Percentiles rank a stretch among this genome's conserved stretches.
Conservation (phyloP, 2,113 vertebrate genomes). For the Cathartes aura region DNA sequence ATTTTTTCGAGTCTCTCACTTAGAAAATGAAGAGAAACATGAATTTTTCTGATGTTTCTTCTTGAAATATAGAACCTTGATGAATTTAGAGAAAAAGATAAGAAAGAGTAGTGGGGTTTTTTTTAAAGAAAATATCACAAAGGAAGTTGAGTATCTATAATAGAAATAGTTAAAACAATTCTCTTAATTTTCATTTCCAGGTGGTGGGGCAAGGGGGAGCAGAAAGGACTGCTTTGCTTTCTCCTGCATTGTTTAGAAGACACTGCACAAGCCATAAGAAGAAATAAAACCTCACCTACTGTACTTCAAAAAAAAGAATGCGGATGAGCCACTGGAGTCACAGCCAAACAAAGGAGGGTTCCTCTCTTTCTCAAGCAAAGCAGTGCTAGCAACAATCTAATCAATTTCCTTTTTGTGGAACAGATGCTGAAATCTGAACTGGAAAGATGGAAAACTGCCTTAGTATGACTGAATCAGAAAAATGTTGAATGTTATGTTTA, state of each 20-base stretch:
- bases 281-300: not conserved
- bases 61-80: not conserved
- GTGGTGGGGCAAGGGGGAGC: not conserved
- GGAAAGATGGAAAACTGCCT: not conserved
- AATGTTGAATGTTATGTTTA: not conserved
- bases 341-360: not conserved
- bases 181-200: not conserved
- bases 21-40: not conserved
- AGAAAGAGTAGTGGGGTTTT: accelerated
- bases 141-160: not conserved
- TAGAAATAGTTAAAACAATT: not conserved
- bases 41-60: not conserved
- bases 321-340: not conserved
- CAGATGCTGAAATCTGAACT: not conserved
- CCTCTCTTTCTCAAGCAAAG: not conserved
- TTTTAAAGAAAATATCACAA: not conserved
- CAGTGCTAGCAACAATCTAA: not conserved
- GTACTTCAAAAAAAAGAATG: not conserved
- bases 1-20: not conserved
- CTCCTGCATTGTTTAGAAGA: not conserved
- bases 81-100: not conserved
- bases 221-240: not conserved
- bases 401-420: not conserved
- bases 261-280: not conserved
- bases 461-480: not conserved